These are phyloP conservation scores for Latrodectus geometricus DNA, from an alignment of 1,140 invertebrate species.

Conservation along the genomic window DNA sequence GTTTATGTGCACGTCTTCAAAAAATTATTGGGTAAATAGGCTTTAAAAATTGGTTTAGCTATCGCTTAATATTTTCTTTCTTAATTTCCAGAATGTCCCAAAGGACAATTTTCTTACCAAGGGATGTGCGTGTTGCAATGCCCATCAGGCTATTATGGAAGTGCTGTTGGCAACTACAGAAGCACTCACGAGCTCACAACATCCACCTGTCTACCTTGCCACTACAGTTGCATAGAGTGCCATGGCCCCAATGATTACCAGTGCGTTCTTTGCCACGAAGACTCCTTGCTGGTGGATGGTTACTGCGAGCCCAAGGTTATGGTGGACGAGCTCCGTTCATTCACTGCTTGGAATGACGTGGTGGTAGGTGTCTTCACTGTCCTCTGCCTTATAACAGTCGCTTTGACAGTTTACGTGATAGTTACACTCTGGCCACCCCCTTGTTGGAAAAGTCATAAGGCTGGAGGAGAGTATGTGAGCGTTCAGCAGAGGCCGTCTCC, in stretches of 20 bases:
- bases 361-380: constrained; percentile 58
- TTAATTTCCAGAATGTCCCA: constrained; percentile 70
- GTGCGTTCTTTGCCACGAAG: constrained; percentile 71
- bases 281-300: constrained; percentile 53
- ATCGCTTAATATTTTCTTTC: no score
- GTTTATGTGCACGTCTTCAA: no score
- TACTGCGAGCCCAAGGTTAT: constrained; percentile 59
- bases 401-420: constrained; percentile 63
- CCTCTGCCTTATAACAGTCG: constrained; percentile 62
- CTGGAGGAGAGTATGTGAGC: constrained; percentile 17
- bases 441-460: constrained; percentile 2
- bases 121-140: constrained; percentile 70
- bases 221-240: constrained; percentile 75
- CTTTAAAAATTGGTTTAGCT: no score
- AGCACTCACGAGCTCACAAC: constrained; percentile 26
- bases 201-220: constrained; percentile 70
- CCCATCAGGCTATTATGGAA: constrained; percentile 66
- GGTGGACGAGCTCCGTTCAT: constrained; percentile 54
- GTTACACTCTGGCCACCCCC: constrained; percentile 30
- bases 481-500: constrained; percentile 37
- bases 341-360: constrained; percentile 56
- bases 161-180: constrained; percentile 49
- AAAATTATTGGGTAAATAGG: no score
- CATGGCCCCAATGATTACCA: constrained; percentile 73
- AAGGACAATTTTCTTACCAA: constrained; percentile 67